Percentiles rank a stretch among this genome's conserved stretches.
phyloP scores from a whole-genome alignment of 1,140 invertebrate genomes.

The Saccostrea echinata region DNA sequence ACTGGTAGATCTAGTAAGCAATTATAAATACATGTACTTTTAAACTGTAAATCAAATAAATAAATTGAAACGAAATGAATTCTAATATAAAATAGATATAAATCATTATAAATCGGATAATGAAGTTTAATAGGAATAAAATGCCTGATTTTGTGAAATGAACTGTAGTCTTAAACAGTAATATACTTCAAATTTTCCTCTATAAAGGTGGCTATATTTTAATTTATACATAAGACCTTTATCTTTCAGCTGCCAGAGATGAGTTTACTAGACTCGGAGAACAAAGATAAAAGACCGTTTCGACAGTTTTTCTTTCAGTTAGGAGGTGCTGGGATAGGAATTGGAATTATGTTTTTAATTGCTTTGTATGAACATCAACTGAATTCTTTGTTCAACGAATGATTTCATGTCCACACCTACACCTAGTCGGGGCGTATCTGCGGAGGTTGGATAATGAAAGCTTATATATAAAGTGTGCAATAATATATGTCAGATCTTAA shows the following conservation, averaged over 20 bases:
- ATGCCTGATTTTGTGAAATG: background rate
- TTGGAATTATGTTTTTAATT: conserved; percentile 57
- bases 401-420: background rate
- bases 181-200: no score
- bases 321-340: conserved; percentile 55
- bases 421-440: no score
- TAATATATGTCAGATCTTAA: no score
- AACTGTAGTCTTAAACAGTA: no score
- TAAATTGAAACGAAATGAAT: background rate
- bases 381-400: background rate
- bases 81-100: background rate
- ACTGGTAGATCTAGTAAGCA: conserved; percentile 64
- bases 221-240: background rate
- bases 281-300: conserved; percentile 32
- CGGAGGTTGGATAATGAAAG: no score
- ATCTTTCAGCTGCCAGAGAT: conserved; percentile 62
- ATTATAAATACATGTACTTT: background rate
- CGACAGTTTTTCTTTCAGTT: conserved; percentile 60
- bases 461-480: no score
- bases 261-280: conserved; percentile 46
- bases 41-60: background rate
- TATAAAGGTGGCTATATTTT: no score
- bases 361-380: conserved; percentile 56
- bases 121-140: background rate
- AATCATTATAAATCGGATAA: background rate